Conservation (phyloP, 2,797 vertebrate genomes). For the Cryptoblepharus egeriae region DNA sequence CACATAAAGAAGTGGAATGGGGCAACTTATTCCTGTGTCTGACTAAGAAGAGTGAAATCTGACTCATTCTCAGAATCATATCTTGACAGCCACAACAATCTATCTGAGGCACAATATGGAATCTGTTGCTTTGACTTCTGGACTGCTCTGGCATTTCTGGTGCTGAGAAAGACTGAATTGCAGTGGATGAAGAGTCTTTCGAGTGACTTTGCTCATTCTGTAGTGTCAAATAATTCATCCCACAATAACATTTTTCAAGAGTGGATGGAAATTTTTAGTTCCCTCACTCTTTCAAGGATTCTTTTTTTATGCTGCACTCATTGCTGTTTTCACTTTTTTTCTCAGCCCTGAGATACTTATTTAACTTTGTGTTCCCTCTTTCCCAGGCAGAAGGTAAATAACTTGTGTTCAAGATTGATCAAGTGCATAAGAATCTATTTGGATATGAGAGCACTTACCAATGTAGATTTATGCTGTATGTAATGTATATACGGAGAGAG, state of each 20-base stretch:
- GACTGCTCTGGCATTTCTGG: neutral
- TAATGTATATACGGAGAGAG: constrained; percentile 98
- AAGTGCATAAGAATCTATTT: constrained; percentile 79
- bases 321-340: neutral
- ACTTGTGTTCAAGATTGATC: constrained; percentile 72
- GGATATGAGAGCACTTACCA: constrained; percentile 73
- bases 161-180: constrained; percentile 27
- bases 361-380: constrained; percentile 32
- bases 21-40: neutral
- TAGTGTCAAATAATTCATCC: neutral
- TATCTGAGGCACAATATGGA: neutral
- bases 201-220: neutral
- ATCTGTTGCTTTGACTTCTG: neutral
- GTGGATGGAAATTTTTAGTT: neutral
- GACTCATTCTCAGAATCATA: neutral
- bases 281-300: neutral
- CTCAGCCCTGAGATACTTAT: constrained; percentile 34
- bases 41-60: too few species aligned
- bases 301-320: neutral
- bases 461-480: constrained; percentile 93
- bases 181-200: constrained; percentile 4
- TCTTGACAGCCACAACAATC: rapidly evolving
- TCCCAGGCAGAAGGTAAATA: constrained; percentile 68
- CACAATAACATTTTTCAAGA: neutral
- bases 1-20: neutral